Percentiles rank a stretch among this genome's conserved stretches.
phyloP scores from a whole-genome alignment of 2,797 vertebrate genomes.

The Distichodus sexfasciatus region DNA sequence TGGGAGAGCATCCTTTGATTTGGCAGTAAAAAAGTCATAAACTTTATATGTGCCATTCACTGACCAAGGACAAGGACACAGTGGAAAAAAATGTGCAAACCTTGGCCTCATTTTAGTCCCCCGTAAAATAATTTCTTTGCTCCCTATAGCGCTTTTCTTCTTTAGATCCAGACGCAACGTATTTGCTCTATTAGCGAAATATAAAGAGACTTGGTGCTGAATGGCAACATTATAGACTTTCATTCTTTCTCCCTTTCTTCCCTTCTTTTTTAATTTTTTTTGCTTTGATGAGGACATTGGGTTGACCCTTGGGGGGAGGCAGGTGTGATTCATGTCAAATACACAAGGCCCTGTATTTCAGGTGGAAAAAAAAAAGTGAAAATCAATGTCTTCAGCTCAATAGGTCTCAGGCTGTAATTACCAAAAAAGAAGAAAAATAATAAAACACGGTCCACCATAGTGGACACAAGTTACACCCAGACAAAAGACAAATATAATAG shows the following conservation, averaged over 20 bases:
- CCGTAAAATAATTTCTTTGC: slow-evolving; percentile 43
- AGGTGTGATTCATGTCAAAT: slow-evolving; percentile 60
- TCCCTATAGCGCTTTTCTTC: slow-evolving; percentile 26
- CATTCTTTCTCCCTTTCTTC: slow-evolving; percentile 47
- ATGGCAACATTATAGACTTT: slow-evolving; percentile 56
- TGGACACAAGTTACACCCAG: slow-evolving; percentile 18
- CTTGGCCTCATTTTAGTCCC: slow-evolving; percentile 10
- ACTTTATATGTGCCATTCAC: slow-evolving; percentile 39
- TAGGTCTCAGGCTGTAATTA: slow-evolving; percentile 67
- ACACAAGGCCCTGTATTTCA: slow-evolving; percentile 40
- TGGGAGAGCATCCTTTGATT: slow-evolving; percentile 33
- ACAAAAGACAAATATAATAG: slow-evolving; percentile 41
- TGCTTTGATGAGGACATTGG: slow-evolving; percentile 70
- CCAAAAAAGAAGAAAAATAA: slow-evolving; percentile 53
- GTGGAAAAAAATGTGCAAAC: slow-evolving; percentile 18
- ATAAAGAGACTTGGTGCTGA: slow-evolving; percentile 71
- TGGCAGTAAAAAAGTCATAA: slow-evolving; percentile 29
- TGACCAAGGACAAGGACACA: slow-evolving; percentile 45
- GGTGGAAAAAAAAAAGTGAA: slow-evolving; percentile 40
- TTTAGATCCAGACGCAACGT: slow-evolving; percentile 27
- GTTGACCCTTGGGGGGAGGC: slow-evolving; percentile 57
- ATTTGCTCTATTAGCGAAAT: slow-evolving; percentile 35
- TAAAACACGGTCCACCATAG: slow-evolving; percentile 54
- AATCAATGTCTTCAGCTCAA: slow-evolving; percentile 65
- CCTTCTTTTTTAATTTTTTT: slow-evolving; percentile 43